Evolutionary conservation across 2,888 invertebrate species (phyloP), one percentile per base, ranked within the genome.

Genomic region (Drosophila dives): DNA sequence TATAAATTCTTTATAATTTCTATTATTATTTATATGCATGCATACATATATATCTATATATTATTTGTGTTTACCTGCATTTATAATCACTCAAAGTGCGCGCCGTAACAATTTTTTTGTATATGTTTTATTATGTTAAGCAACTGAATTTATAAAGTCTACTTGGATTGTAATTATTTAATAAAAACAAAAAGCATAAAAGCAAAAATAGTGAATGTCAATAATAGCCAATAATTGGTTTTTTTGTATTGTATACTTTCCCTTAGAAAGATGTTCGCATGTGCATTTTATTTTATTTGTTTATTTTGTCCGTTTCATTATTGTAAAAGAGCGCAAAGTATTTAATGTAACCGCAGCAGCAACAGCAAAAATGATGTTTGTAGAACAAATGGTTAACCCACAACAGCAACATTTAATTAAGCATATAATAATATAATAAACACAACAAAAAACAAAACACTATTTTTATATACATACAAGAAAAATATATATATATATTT

Each of bases 371-470:
- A 45, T 3, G 7, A 23, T 45, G 76, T 71, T 77, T 67, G 71
- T 83, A 81, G 66, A 82, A 71, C 73, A 83, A 76, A 75, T 81
- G 72, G 75, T 80, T 71, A 78, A 63, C 74, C 72, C 65, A 75
- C 81, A 90, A 83, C 90, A 90, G 82, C 90, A 87, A 90, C 88
- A 84, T 86, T 80, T 84, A 90, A 89, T 89, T 90, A 90, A 88
- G 89, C 80, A 70, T 82, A 81, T 67, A 63, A 90, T 88, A 89
- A 86, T 29, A 86, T 68, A 77, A 63, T 48, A 55, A 61, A 62
- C 45, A 63, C 56, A 49, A 36, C 73, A 49, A 34, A 56, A 64
- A 53, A 62, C 54, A 54, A 67, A 59, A 49, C 68, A 81, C 89
- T 89, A 86, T 86, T 86, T 85, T 89, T 86, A 88, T 86, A 78